Conservation (phyloP, 2,797 vertebrate species). For the Rhyacichthys aspro region DNA sequence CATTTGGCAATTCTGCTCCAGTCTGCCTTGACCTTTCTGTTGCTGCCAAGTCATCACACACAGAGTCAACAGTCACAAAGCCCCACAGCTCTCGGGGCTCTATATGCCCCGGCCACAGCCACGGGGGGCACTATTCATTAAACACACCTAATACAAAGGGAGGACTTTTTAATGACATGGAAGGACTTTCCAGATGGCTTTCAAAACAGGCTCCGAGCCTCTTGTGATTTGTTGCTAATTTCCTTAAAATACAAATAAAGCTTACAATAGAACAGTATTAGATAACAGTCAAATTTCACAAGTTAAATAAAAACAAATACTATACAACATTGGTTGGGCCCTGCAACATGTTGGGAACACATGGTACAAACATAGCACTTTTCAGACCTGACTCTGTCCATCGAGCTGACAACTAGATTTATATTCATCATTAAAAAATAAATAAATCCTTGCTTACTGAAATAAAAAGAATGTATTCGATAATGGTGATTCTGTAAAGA, state of each 20-base stretch:
- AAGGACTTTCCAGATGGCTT: conserved; percentile 64
- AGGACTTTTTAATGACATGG: conserved; percentile 42
- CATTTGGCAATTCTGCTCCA: conserved; percentile 58
- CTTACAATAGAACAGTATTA: conserved; percentile 36
- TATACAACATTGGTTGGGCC: no score
- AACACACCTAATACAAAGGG: conserved; percentile 48
- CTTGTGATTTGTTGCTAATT: conserved; percentile 41
- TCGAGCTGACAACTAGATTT: no score
- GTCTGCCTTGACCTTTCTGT: conserved; percentile 69
- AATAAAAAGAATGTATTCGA: no score
- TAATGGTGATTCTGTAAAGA: conserved; percentile 12
- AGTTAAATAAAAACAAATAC: no score
- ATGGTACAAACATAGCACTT: no score
- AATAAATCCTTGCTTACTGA: no score
- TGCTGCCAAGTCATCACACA: conserved; percentile 72
- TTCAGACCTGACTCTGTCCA: no score
- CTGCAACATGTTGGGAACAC: no score
- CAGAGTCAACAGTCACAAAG: conserved; percentile 53
- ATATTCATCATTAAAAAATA: no score
- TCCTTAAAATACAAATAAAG: conserved; percentile 47
- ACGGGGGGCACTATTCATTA: conserved; percentile 51
- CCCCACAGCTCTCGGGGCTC: conserved; percentile 38
- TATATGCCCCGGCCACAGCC: conserved; percentile 31
- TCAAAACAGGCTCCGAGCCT: conserved; percentile 42
- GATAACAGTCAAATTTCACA: no score